Evolutionary conservation across 1,140 invertebrate genomes (phyloP).

Genomic region (Pinna nobilis): DNA sequence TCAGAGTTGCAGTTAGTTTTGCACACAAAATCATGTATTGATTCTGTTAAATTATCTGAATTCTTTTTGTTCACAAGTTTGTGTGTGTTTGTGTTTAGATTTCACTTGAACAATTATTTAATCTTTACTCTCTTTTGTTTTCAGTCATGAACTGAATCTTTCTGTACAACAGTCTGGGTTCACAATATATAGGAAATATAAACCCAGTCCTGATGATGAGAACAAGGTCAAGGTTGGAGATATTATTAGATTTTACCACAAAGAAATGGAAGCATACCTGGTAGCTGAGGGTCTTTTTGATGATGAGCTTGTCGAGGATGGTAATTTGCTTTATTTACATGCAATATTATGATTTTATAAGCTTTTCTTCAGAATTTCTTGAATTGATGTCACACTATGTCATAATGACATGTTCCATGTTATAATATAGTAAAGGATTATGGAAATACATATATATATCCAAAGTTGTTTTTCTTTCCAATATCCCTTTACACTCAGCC

Average conservation of each 20-base stretch:
- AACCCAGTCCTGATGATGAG: slow-evolving; percentile 59
- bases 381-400: no score
- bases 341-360: no score
- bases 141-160: slow-evolving; percentile 68
- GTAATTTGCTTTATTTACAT: no score
- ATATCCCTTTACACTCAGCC: no score
- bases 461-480: no score
- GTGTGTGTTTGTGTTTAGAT: background rate
- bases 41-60: background rate
- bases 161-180: slow-evolving; percentile 70
- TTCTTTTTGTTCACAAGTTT: background rate
- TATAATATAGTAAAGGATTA: no score
- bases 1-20: background rate
- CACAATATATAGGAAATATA: slow-evolving; percentile 64
- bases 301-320: slow-evolving; percentile 69
- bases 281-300: slow-evolving; percentile 71
- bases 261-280: slow-evolving; percentile 72
- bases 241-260: slow-evolving; percentile 68
- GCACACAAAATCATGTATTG: background rate
- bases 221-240: slow-evolving; percentile 59
- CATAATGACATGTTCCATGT: no score
- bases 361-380: no score
- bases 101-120: background rate
- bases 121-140: slow-evolving; percentile 9
- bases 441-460: no score